Evolutionary conservation across 2,797 vertebrate genomes (phyloP).

Genomic region (Melanotaenia parkinsoni): DNA sequence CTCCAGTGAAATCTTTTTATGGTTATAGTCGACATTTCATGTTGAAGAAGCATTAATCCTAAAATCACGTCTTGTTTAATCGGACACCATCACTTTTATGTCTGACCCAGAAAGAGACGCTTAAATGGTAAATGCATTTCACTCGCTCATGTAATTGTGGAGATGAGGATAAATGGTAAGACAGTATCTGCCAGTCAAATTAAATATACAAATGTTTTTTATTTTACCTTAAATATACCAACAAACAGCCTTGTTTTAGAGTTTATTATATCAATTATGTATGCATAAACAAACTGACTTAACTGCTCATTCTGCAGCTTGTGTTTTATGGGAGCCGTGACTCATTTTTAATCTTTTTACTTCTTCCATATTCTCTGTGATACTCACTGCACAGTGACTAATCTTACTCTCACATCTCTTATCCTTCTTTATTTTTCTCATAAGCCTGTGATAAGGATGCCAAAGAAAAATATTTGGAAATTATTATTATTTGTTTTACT

Average conservation of each 20-base stretch:
- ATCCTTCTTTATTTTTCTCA: slow-evolving; percentile 13
- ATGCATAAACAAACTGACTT: not conserved
- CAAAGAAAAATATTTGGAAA: slow-evolving; percentile 38
- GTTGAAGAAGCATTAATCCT: slow-evolving; percentile 35
- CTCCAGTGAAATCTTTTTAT: slow-evolving; percentile 37
- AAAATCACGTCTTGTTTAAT: slow-evolving; percentile 55
- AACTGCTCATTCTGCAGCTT: not conserved
- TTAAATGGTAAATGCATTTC: slow-evolving; percentile 52
- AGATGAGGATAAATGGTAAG: slow-evolving; percentile 43
- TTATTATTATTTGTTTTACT: slow-evolving; percentile 19
- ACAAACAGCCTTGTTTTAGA: not conserved
- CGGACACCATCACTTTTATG: slow-evolving; percentile 44
- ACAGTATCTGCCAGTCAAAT: slow-evolving; percentile 13
- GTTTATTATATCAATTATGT: slow-evolving; percentile 1
- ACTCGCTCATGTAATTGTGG: slow-evolving; percentile 50
- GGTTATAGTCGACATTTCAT: slow-evolving; percentile 39
- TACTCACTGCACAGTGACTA: slow-evolving; percentile 19
- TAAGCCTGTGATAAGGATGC: slow-evolving; percentile 16
- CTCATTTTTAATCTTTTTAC: slow-evolving; percentile 18
- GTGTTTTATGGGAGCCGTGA: not conserved
- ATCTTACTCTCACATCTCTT: slow-evolving; percentile 15
- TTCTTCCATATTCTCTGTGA: slow-evolving; percentile 33
- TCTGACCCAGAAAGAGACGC: slow-evolving; percentile 58
- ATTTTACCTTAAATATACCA: slow-evolving; percentile 5
- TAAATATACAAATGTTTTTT: slow-evolving; percentile 7